A percentile compares a stretch with the other conserved stretches of the same genome.
Evolutionary conservation across 2,888 invertebrate genomes (phyloP).

Genomic region (Conistra vaccinii): DNA sequence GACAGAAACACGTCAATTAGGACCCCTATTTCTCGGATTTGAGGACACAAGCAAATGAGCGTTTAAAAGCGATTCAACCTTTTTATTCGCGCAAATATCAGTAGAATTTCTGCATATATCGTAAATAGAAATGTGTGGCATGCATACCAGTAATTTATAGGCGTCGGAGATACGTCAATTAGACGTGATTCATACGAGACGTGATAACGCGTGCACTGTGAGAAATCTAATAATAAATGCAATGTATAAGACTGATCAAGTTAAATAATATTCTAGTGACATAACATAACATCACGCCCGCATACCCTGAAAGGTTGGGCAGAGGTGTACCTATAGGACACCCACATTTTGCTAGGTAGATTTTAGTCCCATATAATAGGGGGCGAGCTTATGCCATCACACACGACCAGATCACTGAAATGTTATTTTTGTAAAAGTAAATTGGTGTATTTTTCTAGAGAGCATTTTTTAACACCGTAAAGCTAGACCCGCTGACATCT

Average conservation of each 20-base stretch:
- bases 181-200: constrained; percentile 37
- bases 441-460: too few relatives aligned
- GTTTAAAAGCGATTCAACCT: not conserved
- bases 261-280: not conserved
- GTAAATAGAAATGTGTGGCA: not conserved
- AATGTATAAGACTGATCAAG: not conserved
- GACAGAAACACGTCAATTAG: not conserved
- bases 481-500: not conserved
- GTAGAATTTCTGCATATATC: not conserved
- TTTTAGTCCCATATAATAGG: too few relatives aligned
- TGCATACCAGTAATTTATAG: constrained; percentile 15
- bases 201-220: constrained; percentile 6
- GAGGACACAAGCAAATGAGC: not conserved
- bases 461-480: too few relatives aligned
- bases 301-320: too few relatives aligned
- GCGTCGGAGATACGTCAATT: constrained; percentile 19
- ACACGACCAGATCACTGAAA: too few relatives aligned
- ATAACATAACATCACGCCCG: too few relatives aligned
- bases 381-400: too few relatives aligned
- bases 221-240: constrained; percentile 14
- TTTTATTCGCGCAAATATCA: constrained; percentile 1
- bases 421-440: too few relatives aligned
- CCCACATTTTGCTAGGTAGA: too few relatives aligned
- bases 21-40: not conserved
- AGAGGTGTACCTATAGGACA: too few relatives aligned